Conservation (phyloP, 2,113 vertebrate genomes). For the Beaufortia kweichowensis region DNA sequence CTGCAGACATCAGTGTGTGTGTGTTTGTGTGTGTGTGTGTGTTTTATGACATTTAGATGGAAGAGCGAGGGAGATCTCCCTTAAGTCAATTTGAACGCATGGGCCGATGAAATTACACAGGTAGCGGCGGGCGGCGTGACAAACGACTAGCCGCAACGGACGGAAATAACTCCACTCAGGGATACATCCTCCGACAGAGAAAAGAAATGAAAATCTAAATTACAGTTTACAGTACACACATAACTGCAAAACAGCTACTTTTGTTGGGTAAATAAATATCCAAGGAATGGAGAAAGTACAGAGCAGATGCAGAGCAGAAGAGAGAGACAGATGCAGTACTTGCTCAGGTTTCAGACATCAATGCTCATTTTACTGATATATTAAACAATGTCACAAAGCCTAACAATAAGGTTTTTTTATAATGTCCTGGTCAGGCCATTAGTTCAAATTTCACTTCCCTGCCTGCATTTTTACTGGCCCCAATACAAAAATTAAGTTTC, state of each 20-base stretch:
- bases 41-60: slow-evolving; percentile 66
- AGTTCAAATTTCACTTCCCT: too few species aligned
- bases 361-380: not conserved
- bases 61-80: slow-evolving; percentile 62
- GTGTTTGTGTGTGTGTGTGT: slow-evolving; percentile 59
- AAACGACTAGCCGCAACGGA: slow-evolving; percentile 66
- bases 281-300: slow-evolving; percentile 19
- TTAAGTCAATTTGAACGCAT: slow-evolving; percentile 73
- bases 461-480: too few species aligned
- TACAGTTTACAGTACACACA: slow-evolving; percentile 57
- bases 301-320: not conserved
- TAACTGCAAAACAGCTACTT: slow-evolving; percentile 47
- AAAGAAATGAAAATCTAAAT: slow-evolving; percentile 58
- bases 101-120: slow-evolving; percentile 72
- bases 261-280: slow-evolving; percentile 51
- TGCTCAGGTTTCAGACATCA: not conserved
- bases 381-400: too few species aligned
- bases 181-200: slow-evolving; percentile 54
- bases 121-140: slow-evolving; percentile 64
- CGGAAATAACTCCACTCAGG: slow-evolving; percentile 66
- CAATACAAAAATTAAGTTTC: too few species aligned
- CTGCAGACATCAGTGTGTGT: slow-evolving; percentile 59
- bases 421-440: too few species aligned
- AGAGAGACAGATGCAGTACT: slow-evolving; percentile 14
- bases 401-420: too few species aligned